A percentile compares a stretch with the other conserved stretches of the same genome.
phyloP scores from a whole-genome alignment of 2,797 vertebrate genomes.

The Pithecia hirsuta region DNA sequence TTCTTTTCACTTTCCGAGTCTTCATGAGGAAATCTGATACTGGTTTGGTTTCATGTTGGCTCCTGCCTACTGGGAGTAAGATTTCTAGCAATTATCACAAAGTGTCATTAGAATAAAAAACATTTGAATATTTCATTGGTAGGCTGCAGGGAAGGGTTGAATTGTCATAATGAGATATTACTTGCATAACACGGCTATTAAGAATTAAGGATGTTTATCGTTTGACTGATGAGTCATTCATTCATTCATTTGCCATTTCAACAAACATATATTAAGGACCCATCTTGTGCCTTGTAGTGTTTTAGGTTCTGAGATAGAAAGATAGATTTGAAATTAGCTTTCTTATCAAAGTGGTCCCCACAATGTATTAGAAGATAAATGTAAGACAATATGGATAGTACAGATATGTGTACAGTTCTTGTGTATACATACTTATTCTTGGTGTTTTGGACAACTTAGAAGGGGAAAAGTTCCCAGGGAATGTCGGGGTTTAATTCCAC shows the following conservation, averaged over 20 bases:
- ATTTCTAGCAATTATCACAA: conserved; percentile 53
- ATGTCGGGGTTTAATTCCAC: not conserved
- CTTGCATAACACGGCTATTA: conserved; percentile 3
- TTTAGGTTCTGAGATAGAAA: conserved; percentile 25
- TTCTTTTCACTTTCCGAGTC: conserved; percentile 48
- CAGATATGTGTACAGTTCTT: not conserved
- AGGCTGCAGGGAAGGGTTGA: not conserved
- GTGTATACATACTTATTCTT: not conserved
- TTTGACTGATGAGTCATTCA: not conserved
- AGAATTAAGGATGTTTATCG: not conserved
- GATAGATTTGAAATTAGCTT: not conserved
- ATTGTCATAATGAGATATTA: conserved; percentile 14
- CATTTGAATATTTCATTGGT: conserved; percentile 58
- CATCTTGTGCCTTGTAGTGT: not conserved
- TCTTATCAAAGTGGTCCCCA: not conserved
- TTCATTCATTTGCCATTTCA: conserved; percentile 19
- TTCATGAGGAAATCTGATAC: conserved; percentile 50
- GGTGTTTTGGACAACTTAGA: not conserved
- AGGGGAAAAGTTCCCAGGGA: not conserved
- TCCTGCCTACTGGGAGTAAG: conserved; percentile 39
- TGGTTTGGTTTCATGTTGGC: conserved; percentile 48
- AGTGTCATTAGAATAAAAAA: conserved; percentile 55
- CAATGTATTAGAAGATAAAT: not conserved
- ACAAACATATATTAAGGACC: conserved; percentile 24
- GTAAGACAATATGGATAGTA: not conserved